phyloP scores from a whole-genome alignment of 2,797 vertebrate species.

The Ctenochaetus hawaiiensis region DNA sequence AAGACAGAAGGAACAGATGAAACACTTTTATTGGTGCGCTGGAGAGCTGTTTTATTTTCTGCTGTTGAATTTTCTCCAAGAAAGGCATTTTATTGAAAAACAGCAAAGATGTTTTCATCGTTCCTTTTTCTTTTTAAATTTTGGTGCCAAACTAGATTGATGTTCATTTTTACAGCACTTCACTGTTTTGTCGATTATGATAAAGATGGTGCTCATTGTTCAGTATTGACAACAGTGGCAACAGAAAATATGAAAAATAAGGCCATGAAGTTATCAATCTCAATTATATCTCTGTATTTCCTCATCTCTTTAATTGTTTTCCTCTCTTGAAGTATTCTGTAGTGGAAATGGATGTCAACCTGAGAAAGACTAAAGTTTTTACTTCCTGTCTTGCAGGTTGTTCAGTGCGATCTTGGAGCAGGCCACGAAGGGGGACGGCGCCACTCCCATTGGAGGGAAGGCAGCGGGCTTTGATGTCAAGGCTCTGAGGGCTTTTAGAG shows the following conservation, averaged over 20 bases:
- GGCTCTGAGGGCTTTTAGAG: slow-evolving; percentile 96
- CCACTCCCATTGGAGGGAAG: slow-evolving; percentile 95
- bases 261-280: not conserved
- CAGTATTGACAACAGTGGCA: not conserved
- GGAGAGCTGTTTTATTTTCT: slow-evolving; percentile 51
- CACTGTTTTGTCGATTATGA: slow-evolving; percentile 1
- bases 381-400: slow-evolving; percentile 86
- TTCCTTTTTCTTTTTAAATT: slow-evolving; percentile 4
- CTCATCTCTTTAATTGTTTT: slow-evolving; percentile 27
- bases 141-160: not conserved
- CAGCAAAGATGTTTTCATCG: not conserved
- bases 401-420: slow-evolving; percentile 99
- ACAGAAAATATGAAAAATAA: not conserved
- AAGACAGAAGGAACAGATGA: slow-evolving; percentile 52
- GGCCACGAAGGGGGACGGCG: slow-evolving; percentile 97
- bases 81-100: slow-evolving; percentile 26
- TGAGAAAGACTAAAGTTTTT: slow-evolving; percentile 36
- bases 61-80: slow-evolving; percentile 18
- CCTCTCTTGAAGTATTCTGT: slow-evolving; percentile 21
- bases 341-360: slow-evolving; percentile 17
- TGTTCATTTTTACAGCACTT: slow-evolving; percentile 1
- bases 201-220: not conserved
- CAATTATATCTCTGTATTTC: slow-evolving; percentile 6
- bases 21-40: slow-evolving; percentile 41
- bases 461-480: slow-evolving; percentile 98